These are phyloP conservation scores for Calliopum simillimum DNA, from an alignment of 2,888 invertebrate species.

Conservation along the genomic window DNA sequence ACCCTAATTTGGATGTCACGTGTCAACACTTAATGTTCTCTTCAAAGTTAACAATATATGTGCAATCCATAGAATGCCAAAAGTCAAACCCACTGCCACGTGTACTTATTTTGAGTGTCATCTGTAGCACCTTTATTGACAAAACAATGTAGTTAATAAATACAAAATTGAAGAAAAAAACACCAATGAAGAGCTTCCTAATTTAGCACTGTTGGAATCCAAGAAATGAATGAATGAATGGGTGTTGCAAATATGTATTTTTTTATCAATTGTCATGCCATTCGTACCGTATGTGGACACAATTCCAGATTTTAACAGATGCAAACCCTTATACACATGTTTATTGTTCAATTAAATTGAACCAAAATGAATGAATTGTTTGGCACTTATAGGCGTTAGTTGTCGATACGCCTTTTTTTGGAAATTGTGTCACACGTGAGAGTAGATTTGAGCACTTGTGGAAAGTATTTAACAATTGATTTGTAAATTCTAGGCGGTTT, in stretches of 20 bases:
- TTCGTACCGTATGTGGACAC: conserved; percentile 49
- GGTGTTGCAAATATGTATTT: conserved; percentile 36
- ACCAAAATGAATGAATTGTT: conserved; percentile 12
- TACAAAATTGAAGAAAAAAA: neutral
- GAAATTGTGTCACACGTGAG: too few species aligned
- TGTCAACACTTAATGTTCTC: conserved; percentile 49
- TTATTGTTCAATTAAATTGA: conserved; percentile 55
- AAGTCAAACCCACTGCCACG: conserved; percentile 56
- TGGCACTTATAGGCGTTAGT: neutral
- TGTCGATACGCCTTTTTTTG: too few species aligned
- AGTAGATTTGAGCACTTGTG: too few species aligned
- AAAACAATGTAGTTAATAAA: neutral
- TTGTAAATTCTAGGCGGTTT: too few species aligned
- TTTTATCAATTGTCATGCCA: conserved; percentile 50
- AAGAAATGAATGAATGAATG: neutral
- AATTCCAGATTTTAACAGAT: conserved; percentile 48
- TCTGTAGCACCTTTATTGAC: too few species aligned
- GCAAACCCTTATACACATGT: conserved; percentile 47
- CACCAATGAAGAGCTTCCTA: conserved; percentile 53
- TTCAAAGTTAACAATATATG: conserved; percentile 29
- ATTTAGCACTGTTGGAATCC: conserved; percentile 53
- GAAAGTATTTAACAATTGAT: neutral
- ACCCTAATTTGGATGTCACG: conserved; percentile 51
- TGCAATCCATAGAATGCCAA: conserved; percentile 43
- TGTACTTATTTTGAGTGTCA: conserved; percentile 33